These are phyloP conservation scores for Anoura caudifer DNA, from an alignment of 2,113 vertebrate species.

Conservation along the genomic window DNA sequence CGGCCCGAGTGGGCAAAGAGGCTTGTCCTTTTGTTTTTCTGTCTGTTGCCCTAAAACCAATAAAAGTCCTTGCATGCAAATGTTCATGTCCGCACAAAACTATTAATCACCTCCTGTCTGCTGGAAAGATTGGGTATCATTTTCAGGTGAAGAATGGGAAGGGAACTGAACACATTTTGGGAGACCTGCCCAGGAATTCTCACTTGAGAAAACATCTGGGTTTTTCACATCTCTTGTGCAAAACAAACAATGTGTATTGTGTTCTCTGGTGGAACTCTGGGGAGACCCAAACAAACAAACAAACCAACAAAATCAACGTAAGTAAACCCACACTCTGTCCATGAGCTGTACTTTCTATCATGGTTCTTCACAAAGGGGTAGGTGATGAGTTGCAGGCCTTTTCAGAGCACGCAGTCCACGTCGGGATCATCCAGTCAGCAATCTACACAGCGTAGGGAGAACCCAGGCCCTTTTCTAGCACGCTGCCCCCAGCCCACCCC, in stretches of 20 bases:
- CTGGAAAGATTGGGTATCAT: neutral
- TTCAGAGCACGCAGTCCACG: neutral
- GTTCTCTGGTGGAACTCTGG: neutral
- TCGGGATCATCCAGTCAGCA: neutral
- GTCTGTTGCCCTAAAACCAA: neutral
- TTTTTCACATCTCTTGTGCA: neutral
- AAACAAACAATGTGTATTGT: neutral
- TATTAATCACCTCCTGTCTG: neutral
- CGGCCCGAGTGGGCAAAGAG: neutral
- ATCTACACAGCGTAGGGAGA: neutral
- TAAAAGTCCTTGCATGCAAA: neutral
- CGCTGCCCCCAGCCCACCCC: neutral
- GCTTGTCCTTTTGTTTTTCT: neutral
- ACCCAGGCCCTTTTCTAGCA: neutral
- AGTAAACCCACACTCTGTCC: neutral
- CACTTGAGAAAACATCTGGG: neutral
- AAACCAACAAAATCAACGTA: neutral
- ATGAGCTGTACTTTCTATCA: fast-evolving
- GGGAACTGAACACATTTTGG: neutral
- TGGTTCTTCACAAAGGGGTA: neutral
- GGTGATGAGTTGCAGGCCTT: neutral
- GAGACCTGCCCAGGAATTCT: neutral
- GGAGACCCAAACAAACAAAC: neutral
- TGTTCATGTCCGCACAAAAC: neutral
- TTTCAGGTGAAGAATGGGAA: neutral